Conservation (phyloP, 2,113 vertebrate genomes). For the Laticauda laticaudata region DNA sequence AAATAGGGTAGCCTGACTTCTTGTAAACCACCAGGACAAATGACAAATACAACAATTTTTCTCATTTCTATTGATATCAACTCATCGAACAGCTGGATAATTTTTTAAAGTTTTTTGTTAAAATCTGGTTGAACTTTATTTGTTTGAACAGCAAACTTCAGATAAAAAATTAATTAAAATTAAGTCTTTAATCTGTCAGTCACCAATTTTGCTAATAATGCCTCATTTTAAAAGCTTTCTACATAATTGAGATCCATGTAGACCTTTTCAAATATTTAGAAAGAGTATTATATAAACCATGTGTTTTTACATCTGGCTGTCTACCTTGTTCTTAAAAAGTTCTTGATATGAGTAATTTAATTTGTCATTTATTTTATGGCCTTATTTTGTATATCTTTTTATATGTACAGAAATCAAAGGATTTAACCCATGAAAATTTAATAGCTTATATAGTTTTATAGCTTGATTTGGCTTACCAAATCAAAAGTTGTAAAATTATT, state of each 20-base stretch:
- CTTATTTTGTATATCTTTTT: neutral
- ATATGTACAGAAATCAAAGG: neutral
- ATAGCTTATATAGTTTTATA: neutral
- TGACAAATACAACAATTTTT: neutral
- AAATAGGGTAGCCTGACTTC: neutral
- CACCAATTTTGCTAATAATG: neutral
- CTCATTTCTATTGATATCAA: neutral
- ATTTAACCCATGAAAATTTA: neutral
- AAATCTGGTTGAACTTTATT: neutral
- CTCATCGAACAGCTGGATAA: neutral
- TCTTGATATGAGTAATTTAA: neutral
- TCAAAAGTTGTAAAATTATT: neutral
- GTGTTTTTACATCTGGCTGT: too few relatives aligned
- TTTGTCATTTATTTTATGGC: neutral
- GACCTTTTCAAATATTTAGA: neutral
- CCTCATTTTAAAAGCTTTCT: neutral
- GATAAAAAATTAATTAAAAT: constrained; percentile 52
- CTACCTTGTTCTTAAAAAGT: neutral
- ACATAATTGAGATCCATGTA: neutral
- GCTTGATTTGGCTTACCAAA: neutral
- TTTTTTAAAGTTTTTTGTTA: neutral
- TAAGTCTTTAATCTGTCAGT: constrained; percentile 19
- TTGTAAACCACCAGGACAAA: neutral
- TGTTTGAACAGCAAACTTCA: constrained; percentile 46
- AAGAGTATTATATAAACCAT: neutral